Evolutionary conservation across 2,797 vertebrate species (phyloP), one percentile per base, ranked within the genome.

Genomic region (Sarcophilus harrisii): DNA sequence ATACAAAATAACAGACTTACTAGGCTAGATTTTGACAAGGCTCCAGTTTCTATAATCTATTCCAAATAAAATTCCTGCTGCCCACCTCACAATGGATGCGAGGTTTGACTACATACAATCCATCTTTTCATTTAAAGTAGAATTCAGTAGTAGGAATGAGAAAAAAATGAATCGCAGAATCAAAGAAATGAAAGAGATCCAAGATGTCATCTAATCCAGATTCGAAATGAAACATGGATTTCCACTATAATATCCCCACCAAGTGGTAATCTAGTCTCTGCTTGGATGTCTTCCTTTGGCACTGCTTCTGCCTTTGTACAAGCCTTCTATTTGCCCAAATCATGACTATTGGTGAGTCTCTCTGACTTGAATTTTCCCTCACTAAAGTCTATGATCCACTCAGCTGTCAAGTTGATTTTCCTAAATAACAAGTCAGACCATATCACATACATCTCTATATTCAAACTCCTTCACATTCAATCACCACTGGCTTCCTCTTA

Each of bases 31-130:
- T 92, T 58, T 97, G 81, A 94, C 58, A 57, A 92, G 30, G 62
- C 9, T 90, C 94, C 55, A 92, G 38, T 45, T 97, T 93, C 81
- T 90, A 38, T 58, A 94, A 97, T 96, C 59, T 91, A 45, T 32
- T 92, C 6, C 58, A 90, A 0, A 66, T 91, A 93, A 91, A 18
- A 93, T 27, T 60, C 29, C 91, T 52, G 27, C 45, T 29, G 32
- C 55, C 93, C 49, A 14, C 24, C 49, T 21, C 38, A n/a, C 45
- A 52, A 58, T 89, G 57, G 52, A 14, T 8, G 11, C 29, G 52
- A 55, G 60, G 55, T 92, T 66, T 28, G 54, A 27, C 87, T 87
- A 27, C 16, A 55, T 87, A 27, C 16, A 55, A 0, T 18, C 4
- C n/a, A 73, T 94, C 49, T 29, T 94, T 49, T 32, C 92, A 81